Evolutionary conservation across 2,888 invertebrate genomes (phyloP), one percentile per base, ranked within the genome.

Genomic region (Caenorhabditis wallacei): DNA sequence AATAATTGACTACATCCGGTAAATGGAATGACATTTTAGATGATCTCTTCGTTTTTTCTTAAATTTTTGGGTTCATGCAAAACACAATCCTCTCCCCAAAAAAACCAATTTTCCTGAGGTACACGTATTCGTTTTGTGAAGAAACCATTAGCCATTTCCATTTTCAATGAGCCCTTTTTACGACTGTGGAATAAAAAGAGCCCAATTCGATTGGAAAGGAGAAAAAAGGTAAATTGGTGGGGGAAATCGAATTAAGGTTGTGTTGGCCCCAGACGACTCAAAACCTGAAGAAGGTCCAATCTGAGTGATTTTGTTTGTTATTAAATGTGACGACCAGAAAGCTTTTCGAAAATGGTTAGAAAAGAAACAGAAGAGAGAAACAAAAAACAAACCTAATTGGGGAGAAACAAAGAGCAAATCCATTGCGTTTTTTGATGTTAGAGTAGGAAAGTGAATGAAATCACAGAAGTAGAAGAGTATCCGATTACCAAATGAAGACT

Each of bases 381-480:
- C 48, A 69, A 70, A 69, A 70, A 22, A 53, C 8, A 63, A 11
- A 10, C 18, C 46, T 43, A 63, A 63, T 59, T 51, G 63, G 63
- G 30, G 30, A 24, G 30, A 56, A 63, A 30, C 24, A 64, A 48
- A 43, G 54, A 64, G 30, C 59, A 71, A n/a, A 59, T 59, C 26
- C 72, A 71, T 53, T n/a, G 20, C 13, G 37, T 57, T 40, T 64
- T 74, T 56, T 54, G 53, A 54, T 56, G 56, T 43, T 43, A 63
- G 54, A 69, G 48, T n/a, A 63, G 46, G 40, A 43, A 72, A 63
- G 43, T 22, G 56, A 64, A 64, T 64, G 54, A 74, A 64, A 74
- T 53, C 72, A 54, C 43, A 74, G 48, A n/a, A 74, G 64, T 64
- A 54, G 63, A 35, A 56, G 57, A 66, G 64, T 56, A 74, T 74